phyloP scores from a whole-genome alignment of 2,113 vertebrate genomes.

The Noturus placidus region DNA sequence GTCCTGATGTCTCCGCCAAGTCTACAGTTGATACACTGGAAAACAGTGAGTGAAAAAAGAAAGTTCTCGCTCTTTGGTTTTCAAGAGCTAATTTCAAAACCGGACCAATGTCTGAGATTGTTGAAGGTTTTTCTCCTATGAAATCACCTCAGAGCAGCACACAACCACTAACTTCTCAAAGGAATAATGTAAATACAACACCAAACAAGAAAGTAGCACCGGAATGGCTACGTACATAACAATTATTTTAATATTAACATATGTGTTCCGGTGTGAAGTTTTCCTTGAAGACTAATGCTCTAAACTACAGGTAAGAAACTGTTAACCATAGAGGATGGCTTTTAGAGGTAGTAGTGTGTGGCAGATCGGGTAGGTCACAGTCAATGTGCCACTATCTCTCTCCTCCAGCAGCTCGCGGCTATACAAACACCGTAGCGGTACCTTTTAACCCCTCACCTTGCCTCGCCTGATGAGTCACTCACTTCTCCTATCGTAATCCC shows the following conservation, averaged over 20 bases:
- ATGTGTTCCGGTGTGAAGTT: neutral
- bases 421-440: slow-evolving; percentile 46
- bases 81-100: neutral
- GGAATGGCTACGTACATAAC: neutral
- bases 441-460: slow-evolving; percentile 50
- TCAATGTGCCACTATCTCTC: slow-evolving; percentile 61
- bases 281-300: neutral
- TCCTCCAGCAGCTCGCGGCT: slow-evolving; percentile 53
- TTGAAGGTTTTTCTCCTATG: neutral
- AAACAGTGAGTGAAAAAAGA: neutral
- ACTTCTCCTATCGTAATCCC: slow-evolving; percentile 52
- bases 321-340: neutral
- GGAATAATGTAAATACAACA: neutral
- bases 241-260: neutral
- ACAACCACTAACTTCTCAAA: neutral
- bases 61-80: neutral
- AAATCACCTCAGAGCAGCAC: neutral
- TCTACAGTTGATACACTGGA: neutral
- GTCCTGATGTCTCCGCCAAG: neutral
- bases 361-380: slow-evolving; percentile 44
- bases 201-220: neutral
- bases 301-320: neutral
- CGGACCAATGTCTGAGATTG: neutral
- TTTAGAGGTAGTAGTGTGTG: neutral
- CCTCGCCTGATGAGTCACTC: slow-evolving; percentile 51